Evolutionary conservation across 1,140 invertebrate species (phyloP), one percentile per base, ranked within the genome.

Genomic region (Bombus impatiens): DNA sequence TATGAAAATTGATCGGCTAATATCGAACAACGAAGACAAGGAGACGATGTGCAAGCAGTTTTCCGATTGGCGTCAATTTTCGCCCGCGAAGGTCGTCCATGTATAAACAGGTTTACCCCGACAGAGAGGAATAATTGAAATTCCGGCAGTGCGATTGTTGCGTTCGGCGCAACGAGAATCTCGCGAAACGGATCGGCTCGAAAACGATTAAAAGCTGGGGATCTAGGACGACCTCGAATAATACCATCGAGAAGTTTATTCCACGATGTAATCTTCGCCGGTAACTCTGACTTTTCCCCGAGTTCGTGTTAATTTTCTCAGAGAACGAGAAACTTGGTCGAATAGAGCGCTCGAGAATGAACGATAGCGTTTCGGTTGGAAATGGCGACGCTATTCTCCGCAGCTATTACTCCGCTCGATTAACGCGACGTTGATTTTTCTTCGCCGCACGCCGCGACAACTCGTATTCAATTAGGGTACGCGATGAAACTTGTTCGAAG

Each of bases 1-100:
- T 42, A 79, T 79, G 87, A 88, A 89, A 89, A 88, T 89, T 87
- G 88, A 84, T 89, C 88, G 88, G 75, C 68, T 89, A 82, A 89
- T 88, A 82, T 89, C 87, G 82, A 67, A 44, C 47, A 42, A 78
- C 62, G 82, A 83, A 35, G 28, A 67, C 37, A 32, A 35, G 65
- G 9, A 2, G 44, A 22, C 32, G 35, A 47, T 15, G 12, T 22
- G 40, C 22, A 15, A 12, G n/a, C 35, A 40, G 37, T 3, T 35
- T 68, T 22, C 18, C 3, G 47, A 53, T 53, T 53, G 47, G 47
- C 6, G 47, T 22, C 18, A 10, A 35, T 37, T 25, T 18, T 57
- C 53, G 57, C 5, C 37, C 75, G 47, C 75, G 13, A 67, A 67
- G 6, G 15, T 62, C 59, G 74, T n/a, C 47, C 1, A 53, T 22